These are phyloP conservation scores for Pionites leucogaster DNA, from an alignment of 2,113 vertebrate species.

Conservation along the genomic window DNA sequence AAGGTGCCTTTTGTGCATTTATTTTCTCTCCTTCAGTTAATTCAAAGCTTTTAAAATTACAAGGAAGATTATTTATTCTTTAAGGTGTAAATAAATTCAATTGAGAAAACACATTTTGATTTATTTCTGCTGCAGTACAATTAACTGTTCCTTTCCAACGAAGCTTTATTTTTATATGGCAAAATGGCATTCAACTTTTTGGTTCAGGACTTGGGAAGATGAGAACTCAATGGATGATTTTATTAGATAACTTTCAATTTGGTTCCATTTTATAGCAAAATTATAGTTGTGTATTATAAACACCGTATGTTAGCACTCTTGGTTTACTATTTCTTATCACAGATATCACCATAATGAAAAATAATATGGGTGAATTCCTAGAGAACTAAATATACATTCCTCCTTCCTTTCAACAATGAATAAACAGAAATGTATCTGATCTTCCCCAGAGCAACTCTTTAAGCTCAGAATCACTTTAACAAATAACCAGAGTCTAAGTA, in stretches of 20 bases:
- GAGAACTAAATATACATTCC: not conserved
- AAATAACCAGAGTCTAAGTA: not conserved
- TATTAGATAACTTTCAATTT: not conserved
- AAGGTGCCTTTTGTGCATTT: constrained; percentile 13
- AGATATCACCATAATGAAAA: not conserved
- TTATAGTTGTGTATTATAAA: not conserved
- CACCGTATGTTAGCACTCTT: not conserved
- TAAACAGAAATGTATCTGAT: not conserved
- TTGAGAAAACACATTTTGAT: not conserved
- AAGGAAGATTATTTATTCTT: constrained; percentile 15
- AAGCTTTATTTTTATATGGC: not conserved
- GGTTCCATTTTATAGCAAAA: not conserved
- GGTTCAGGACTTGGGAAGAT: not conserved
- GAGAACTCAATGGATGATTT: not conserved
- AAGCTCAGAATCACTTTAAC: not conserved
- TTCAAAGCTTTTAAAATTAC: constrained; percentile 33
- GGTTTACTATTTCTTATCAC: not conserved
- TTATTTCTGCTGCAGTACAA: not conserved
- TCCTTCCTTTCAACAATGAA: not conserved
- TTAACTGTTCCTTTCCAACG: not conserved
- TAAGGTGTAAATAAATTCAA: not conserved
- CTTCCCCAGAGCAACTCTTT: not conserved
- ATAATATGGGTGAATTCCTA: not conserved
- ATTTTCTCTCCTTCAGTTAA: constrained; percentile 47
- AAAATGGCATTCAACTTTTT: not conserved